A percentile compares a stretch with the other conserved stretches of the same genome.
These are phyloP conservation scores for Cygnus buccinator DNA, from an alignment of 2,113 vertebrate genomes.

Conservation along the genomic window DNA sequence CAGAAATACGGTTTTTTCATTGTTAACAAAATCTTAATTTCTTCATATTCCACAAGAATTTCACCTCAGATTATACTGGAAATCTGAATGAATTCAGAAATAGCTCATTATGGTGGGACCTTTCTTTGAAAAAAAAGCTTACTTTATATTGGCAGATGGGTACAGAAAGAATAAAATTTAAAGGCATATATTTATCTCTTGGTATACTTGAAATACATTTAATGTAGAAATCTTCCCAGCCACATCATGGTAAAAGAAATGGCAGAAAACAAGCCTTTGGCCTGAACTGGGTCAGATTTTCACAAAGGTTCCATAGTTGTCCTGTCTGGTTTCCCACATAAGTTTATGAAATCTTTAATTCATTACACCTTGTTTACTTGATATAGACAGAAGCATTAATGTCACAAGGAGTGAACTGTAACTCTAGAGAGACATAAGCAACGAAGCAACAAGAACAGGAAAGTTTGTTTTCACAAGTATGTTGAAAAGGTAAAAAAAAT, in stretches of 20 bases:
- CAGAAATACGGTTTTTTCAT: background rate
- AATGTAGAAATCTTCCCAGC: background rate
- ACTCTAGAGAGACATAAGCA: background rate
- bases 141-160: background rate
- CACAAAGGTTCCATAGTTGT: background rate
- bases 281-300: background rate
- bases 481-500: background rate
- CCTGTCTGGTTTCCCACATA: background rate
- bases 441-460: background rate
- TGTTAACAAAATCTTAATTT: background rate
- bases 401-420: background rate
- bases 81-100: background rate
- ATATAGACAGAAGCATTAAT: background rate
- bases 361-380: background rate
- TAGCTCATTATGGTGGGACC: background rate
- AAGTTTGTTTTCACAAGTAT: background rate
- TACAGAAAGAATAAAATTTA: background rate
- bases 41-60: background rate
- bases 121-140: background rate
- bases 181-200: background rate
- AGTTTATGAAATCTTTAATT: background rate
- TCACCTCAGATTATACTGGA: background rate
- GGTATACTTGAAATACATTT: background rate
- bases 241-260: background rate
- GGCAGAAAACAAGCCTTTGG: background rate